A percentile compares a stretch with the other conserved stretches of the same genome.
Conservation (phyloP, 2,888 invertebrate genomes). For the Punctoribates punctum region DNA sequence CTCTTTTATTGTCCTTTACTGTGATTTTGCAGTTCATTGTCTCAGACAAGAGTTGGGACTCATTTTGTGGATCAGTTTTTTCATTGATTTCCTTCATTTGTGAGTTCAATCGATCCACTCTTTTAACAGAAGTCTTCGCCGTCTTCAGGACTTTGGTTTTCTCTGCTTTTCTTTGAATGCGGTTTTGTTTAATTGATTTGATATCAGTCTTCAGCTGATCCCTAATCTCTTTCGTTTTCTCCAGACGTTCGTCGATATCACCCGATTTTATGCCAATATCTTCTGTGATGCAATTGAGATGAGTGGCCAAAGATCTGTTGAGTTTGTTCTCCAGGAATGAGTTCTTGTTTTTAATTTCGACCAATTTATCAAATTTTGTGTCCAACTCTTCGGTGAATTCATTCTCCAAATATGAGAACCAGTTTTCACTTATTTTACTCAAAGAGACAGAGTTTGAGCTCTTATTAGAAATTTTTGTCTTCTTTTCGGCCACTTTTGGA, state of each 20-base stretch:
- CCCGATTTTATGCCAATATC: background rate
- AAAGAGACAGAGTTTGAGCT: background rate
- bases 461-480: background rate
- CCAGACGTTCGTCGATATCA: background rate
- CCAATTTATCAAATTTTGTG: background rate
- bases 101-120: background rate
- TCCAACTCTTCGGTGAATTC: background rate
- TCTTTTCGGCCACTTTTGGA: background rate
- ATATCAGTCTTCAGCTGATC: background rate
- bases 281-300: background rate
- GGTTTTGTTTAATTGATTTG: background rate
- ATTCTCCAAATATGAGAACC: background rate
- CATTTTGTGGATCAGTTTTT: background rate
- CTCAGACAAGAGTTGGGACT: background rate
- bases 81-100: background rate
- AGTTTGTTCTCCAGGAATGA: background rate
- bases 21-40: background rate
- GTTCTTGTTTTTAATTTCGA: background rate
- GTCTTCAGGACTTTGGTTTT: background rate
- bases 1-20: background rate
- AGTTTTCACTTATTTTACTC: background rate
- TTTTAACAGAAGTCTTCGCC: background rate
- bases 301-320: background rate
- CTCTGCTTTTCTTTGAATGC: background rate
- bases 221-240: background rate